Conservation (phyloP, 2,888 invertebrate species). For the Drosophila gaucha region DNA sequence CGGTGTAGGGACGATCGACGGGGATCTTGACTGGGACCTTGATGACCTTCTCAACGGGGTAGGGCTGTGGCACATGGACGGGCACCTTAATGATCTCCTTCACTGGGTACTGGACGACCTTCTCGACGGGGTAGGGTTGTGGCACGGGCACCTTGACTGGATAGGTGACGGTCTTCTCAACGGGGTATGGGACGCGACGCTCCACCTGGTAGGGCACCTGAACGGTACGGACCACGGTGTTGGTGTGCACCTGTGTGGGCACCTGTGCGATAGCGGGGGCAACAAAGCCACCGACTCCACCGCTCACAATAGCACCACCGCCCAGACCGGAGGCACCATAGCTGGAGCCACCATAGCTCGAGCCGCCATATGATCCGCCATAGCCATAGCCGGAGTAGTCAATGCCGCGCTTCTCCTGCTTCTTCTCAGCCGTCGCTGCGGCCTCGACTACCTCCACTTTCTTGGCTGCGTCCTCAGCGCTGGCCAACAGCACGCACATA, state of each 20-base stretch:
- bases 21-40: conserved; percentile 88
- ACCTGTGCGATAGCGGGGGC: conserved; percentile 60
- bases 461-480: conserved; percentile 87
- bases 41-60: conserved; percentile 87
- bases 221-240: conserved; percentile 90
- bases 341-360: conserved; percentile 85
- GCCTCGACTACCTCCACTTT: conserved; percentile 81
- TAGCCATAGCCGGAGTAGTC: conserved; percentile 86
- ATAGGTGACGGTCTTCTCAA: conserved; percentile 91
- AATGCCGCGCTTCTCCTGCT: conserved; percentile 91
- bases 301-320: conserved; percentile 76
- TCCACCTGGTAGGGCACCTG: conserved; percentile 88
- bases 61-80: conserved; percentile 85
- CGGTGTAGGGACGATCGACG: conserved; percentile 89
- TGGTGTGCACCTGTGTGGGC: conserved; percentile 87
- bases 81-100: conserved; percentile 91
- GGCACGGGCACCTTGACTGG: conserved; percentile 92
- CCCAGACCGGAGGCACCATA: conserved; percentile 85
- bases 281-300: conserved; percentile 83
- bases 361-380: conserved; percentile 85
- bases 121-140: conserved; percentile 92
- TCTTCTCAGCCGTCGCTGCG: conserved; percentile 87
- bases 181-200: conserved; percentile 91
- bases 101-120: conserved; percentile 91
- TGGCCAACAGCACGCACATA: conserved; percentile 86